Evolutionary conservation across 30 jellyfish, hydroid and myxozoan genomes (phyloP), one percentile per base, ranked within the genome.

Genomic region (Turritopsis rubra): DNA sequence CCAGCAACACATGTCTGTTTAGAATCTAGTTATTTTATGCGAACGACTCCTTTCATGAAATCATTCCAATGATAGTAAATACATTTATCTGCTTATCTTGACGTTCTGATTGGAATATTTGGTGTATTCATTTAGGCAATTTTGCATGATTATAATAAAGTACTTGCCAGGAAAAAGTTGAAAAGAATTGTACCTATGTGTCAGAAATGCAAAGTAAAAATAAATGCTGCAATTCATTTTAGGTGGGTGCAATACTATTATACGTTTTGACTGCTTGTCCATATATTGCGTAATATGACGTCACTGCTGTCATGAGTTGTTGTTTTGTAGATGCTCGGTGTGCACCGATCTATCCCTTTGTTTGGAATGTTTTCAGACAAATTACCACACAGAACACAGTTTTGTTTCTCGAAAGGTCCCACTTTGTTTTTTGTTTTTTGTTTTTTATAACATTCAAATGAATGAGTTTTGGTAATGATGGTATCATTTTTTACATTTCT

Each of bases 91-190:
- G 21, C 21, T 60, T 60, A 60, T 60, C 19, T 60, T 60, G 73
- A 60, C 73, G 19, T 21, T 23, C 0, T 60, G 19, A 18, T 23
- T 60, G 21, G 21, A 21, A 0, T 60, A 23, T 23, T 18, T 0
- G 73, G 22, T 54, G 19, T 60, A 60, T 60, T 60, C 73, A 21
- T 68, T 68, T 27, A 68, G 77, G 77, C 30, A 16, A 68, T 68
- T 68, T 68, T 68, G 21, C 77, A 68, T n/a, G 77, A 68, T 22
- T 68, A 68, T 68, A 23, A 68, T n/a, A 68, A 27, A 27, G 77
- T 22, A 16, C 28, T 68, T 68, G 77, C 77, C 31, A 68, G 77
- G 19, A 68, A 68, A 9, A 68, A 68, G 77, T 68, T 68, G 21
- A 68, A 68, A 68, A 68, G 9, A 19, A 19, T 68, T 68, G 77